Evolutionary conservation across 2,888 invertebrate species (phyloP).

Genomic region (Drosophila fulvimacula): DNA sequence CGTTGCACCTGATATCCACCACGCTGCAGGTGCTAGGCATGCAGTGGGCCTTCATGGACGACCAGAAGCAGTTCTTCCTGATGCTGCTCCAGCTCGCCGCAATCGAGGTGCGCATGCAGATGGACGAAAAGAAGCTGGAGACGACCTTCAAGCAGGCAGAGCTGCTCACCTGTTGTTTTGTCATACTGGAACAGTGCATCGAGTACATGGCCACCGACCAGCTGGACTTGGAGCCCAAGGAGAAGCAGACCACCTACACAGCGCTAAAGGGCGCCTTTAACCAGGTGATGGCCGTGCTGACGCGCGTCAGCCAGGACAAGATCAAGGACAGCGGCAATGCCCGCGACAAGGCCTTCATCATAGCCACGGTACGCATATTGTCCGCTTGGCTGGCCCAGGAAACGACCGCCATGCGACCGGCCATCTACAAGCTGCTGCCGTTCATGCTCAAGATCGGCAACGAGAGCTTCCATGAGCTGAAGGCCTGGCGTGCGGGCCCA

Average conservation of each 20-base stretch:
- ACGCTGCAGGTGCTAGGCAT: constrained; percentile 93
- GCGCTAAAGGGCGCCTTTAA: constrained; percentile 95
- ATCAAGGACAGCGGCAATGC: constrained; percentile 89
- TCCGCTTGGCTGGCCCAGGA: constrained; percentile 97
- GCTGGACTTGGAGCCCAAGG: constrained; percentile 94
- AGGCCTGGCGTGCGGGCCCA: constrained; percentile 89
- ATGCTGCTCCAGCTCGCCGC: constrained; percentile 94
- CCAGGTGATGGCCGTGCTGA: constrained; percentile 91
- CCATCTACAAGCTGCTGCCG: constrained; percentile 92
- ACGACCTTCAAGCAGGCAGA: constrained; percentile 91
- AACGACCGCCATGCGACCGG: constrained; percentile 93
- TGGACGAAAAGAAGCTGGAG: constrained; percentile 94
- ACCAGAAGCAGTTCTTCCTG: constrained; percentile 92
- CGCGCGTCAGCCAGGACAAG: constrained; percentile 90
- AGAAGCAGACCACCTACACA: constrained; percentile 95
- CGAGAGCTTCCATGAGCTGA: constrained; percentile 91
- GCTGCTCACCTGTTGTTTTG: constrained; percentile 92
- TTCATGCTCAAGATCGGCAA: constrained; percentile 92
- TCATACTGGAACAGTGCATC: constrained; percentile 91
- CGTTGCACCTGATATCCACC: constrained; percentile 92
- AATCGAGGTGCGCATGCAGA: constrained; percentile 96
- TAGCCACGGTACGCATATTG: constrained; percentile 92
- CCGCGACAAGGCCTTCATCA: constrained; percentile 91
- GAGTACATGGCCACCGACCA: constrained; percentile 92
- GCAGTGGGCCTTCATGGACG: constrained; percentile 93